Evolutionary conservation across 2,113 vertebrate genomes (phyloP), one percentile per base, ranked within the genome.

Genomic region (Catharus bicknelli): DNA sequence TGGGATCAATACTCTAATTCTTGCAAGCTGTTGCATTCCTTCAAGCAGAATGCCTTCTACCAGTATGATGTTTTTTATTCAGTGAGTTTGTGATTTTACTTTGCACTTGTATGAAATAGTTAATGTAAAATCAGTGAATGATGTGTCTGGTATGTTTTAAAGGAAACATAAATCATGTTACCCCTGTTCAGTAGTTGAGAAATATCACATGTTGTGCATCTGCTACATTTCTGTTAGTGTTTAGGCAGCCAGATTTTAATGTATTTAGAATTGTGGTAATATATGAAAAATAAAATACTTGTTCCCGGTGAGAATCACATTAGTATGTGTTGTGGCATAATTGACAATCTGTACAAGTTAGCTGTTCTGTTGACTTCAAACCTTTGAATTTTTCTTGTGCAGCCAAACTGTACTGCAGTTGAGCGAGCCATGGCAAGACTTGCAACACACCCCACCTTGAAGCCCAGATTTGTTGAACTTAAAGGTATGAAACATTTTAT

Each of bases 351-450:
- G 7, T 57, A 1, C 43, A 45, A 59, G 18, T 50, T 86, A 15
- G 15, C n/a, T 2, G 1, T 84, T 88, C 13, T 66, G 0, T n/a
- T 84, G 25, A 76, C 50, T 72, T 68, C 2, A 10, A 26, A 6
- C 51, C 34, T 80, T 64, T 66, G 11, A 32, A 50, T 88, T 88
- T 94, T 66, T 86, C 53, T 64, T 84, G 43, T 94, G 16, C 76
- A 98, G 98, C 98, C 98, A 62, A 95, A 97, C 58, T 98, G 98
- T 45, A 98, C 97, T 48, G 95, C 98, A 43, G 47, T 96, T 30
- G 98, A 99, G 30, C 96, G 99, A 95, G 99, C 99, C 40, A 40
- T 97, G 48, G 98, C 99, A 58, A 98, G 99, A 89, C 97, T 99
- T 51, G 98, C 98, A 90, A 97, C 97, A 23, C 98, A 99, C 47